Evolutionary conservation across 2,888 invertebrate genomes (phyloP).

Genomic region (Drosophila lutescens): DNA sequence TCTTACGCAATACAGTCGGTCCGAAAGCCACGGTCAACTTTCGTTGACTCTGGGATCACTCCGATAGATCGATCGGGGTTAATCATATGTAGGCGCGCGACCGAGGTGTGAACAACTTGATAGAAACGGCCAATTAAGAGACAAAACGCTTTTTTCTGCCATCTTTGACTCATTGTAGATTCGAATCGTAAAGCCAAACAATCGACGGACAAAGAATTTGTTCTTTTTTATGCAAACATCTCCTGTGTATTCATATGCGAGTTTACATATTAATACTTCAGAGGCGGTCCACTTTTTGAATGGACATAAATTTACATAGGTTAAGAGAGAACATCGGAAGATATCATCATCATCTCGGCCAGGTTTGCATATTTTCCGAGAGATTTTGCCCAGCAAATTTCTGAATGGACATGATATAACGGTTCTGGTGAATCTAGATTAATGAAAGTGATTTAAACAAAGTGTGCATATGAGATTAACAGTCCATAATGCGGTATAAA

Average conservation of each 20-base stretch:
- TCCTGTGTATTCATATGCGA: conserved; percentile 1
- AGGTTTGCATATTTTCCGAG: conserved; percentile 31
- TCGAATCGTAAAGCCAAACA: conserved; percentile 15
- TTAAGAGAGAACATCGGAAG: conserved; percentile 14
- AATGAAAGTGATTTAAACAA: conserved; percentile 53
- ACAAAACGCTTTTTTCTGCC: conserved; percentile 35
- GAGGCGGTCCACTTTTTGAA: conserved; percentile 22
- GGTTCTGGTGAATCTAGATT: conserved; percentile 47
- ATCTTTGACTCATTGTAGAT: conserved; percentile 9
- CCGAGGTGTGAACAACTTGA: conserved; percentile 36
- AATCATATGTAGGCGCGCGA: conserved; percentile 42
- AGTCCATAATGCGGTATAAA: conserved; percentile 56
- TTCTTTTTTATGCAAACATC: conserved; percentile 17
- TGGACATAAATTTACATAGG: conserved; percentile 27
- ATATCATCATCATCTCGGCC: conserved; percentile 8
- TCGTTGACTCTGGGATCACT: conserved; percentile 26
- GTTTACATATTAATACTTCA: conserved; percentile 23
- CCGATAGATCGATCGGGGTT: conserved; percentile 27
- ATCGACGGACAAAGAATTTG: conserved; percentile 18
- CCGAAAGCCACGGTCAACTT: conserved; percentile 29
- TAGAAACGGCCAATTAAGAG: conserved; percentile 44
- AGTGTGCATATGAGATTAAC: conserved; percentile 32
- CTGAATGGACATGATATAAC: conserved; percentile 49
- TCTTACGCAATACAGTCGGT: conserved; percentile 12
- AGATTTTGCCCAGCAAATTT: conserved; percentile 40